These are phyloP conservation scores for Akabosia matsudoensis DNA, from an alignment of 1,140 invertebrate genomes.

Conservation along the genomic window DNA sequence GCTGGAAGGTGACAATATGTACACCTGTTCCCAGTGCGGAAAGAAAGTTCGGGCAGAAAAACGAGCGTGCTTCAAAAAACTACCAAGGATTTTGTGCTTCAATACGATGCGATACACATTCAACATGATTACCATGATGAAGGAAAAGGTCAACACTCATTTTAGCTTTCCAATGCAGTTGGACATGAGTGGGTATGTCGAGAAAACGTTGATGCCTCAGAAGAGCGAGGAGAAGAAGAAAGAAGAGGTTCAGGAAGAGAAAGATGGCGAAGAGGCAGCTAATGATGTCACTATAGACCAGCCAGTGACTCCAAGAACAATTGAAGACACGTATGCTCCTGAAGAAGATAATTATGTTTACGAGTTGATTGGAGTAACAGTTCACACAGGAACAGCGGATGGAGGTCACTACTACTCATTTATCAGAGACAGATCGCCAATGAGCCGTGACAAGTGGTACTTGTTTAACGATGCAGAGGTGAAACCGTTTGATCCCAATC, in stretches of 20 bases:
- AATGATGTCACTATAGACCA: slow-evolving; percentile 34
- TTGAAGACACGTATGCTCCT: slow-evolving; percentile 18
- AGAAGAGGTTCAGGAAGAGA: slow-evolving; percentile 21
- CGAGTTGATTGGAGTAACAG: slow-evolving; percentile 90
- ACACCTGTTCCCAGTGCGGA: slow-evolving; percentile 90
- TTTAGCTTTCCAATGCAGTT: slow-evolving; percentile 91
- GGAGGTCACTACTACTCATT: slow-evolving; percentile 97
- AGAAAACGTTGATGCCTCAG: slow-evolving; percentile 86
- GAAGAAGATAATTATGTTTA: slow-evolving; percentile 70
- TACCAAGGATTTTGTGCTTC: slow-evolving; percentile 89
- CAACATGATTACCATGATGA: slow-evolving; percentile 95
- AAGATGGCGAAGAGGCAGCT: slow-evolving; percentile 44
- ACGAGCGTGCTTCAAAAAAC: slow-evolving; percentile 86
- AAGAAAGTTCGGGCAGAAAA: slow-evolving; percentile 93
- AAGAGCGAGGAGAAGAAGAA: slow-evolving; percentile 47
- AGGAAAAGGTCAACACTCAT: slow-evolving; percentile 95
- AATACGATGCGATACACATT: slow-evolving; percentile 98
- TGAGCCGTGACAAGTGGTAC: slow-evolving; percentile 81
- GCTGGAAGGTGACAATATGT: slow-evolving; percentile 94
- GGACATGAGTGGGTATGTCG: slow-evolving; percentile 92
- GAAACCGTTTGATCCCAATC: slow-evolving; percentile 88
- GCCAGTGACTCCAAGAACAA: slow-evolving; percentile 17
- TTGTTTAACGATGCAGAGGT: slow-evolving; percentile 95
- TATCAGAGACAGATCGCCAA: slow-evolving; percentile 72
- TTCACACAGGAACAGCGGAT: slow-evolving; percentile 93